Evolutionary conservation across 2,113 vertebrate genomes (phyloP).

Genomic region (Gopherus flavomarginatus): DNA sequence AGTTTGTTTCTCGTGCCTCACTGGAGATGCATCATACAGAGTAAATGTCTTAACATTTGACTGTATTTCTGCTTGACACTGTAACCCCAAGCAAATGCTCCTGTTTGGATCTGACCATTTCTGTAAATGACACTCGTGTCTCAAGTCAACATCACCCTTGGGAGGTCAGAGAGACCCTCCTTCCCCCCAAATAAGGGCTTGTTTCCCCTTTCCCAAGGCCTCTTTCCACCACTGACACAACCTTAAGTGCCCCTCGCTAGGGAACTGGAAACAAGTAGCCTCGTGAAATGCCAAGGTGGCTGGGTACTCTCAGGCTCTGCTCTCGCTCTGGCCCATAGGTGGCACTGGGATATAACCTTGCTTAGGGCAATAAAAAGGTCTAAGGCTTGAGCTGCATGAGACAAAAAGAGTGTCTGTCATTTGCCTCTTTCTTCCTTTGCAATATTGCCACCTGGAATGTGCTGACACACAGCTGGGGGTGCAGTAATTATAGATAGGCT

Average conservation of each 20-base stretch:
- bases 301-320: background rate
- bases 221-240: background rate
- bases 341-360: slow-evolving; percentile 2
- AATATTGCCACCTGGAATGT: background rate
- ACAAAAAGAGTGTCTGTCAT: background rate
- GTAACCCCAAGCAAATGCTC: background rate
- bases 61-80: slow-evolving; percentile 38
- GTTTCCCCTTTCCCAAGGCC: background rate
- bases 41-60: slow-evolving; percentile 66
- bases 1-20: slow-evolving; percentile 30
- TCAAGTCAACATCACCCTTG: background rate
- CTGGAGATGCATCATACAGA: slow-evolving; percentile 69
- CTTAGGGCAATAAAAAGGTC: background rate
- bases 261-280: background rate
- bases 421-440: background rate
- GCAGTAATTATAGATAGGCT: background rate
- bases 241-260: background rate
- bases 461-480: background rate
- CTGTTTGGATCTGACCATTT: background rate
- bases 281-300: background rate
- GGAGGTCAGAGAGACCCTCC: background rate
- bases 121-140: background rate
- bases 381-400: no score
- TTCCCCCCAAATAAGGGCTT: background rate
- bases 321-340: background rate